Percentiles rank a stretch among this genome's conserved stretches.
phyloP scores from a whole-genome alignment of 2,797 vertebrate species.

The Eurystomus glaucurus region DNA sequence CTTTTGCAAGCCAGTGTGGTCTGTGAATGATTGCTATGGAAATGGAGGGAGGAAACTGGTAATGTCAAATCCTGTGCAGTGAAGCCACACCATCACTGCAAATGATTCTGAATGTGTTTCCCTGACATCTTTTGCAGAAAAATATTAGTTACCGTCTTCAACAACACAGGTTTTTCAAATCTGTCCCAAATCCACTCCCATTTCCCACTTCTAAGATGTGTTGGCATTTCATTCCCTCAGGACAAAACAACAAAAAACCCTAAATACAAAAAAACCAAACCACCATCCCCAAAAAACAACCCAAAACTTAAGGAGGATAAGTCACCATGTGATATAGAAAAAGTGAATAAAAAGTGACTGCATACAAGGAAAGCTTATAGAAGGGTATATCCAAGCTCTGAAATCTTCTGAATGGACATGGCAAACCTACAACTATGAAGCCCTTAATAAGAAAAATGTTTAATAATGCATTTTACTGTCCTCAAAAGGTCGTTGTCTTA shows the following conservation, averaged over 20 bases:
- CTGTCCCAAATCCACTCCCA: neutral
- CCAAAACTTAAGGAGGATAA: neutral
- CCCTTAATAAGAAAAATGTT: neutral
- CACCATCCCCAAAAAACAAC: too few relatives aligned
- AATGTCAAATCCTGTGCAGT: neutral
- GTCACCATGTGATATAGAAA: neutral
- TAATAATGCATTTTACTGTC: neutral
- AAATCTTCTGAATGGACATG: neutral
- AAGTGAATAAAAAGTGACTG: neutral
- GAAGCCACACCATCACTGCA: neutral
- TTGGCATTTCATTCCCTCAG: neutral
- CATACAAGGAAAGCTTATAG: neutral
- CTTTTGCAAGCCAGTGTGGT: neutral
- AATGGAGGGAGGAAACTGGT: neutral
- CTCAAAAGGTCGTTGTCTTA: neutral
- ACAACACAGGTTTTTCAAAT: neutral
- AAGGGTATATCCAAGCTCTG: neutral
- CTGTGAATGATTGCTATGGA: neutral
- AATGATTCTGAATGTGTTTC: neutral
- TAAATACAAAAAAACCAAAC: neutral
- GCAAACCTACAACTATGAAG: neutral
- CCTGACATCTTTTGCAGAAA: neutral
- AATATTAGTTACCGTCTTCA: neutral
- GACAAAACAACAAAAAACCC: neutral
- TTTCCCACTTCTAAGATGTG: neutral